Evolutionary conservation across 2,888 invertebrate genomes (phyloP).

Genomic region (Lasioglossum malachurum): DNA sequence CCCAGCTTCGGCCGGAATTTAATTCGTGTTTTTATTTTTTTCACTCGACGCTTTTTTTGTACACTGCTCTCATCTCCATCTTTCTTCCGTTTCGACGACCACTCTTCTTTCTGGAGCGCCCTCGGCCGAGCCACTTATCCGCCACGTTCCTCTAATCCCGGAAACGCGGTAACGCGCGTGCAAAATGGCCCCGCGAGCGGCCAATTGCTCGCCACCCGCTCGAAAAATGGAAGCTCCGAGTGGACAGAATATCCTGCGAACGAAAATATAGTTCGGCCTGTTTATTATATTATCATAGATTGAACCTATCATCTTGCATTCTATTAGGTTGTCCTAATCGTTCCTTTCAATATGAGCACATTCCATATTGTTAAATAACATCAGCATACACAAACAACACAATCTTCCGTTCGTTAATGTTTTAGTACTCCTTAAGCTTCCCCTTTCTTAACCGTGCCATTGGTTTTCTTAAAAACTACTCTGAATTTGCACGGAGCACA

Average conservation of each 20-base stretch:
- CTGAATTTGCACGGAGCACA: too few relatives aligned
- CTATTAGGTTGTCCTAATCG: too few relatives aligned
- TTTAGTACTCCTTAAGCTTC: too few relatives aligned
- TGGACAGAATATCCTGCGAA: background rate
- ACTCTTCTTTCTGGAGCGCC: slow-evolving; percentile 41
- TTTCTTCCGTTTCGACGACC: slow-evolving; percentile 23
- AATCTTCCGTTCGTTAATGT: too few relatives aligned
- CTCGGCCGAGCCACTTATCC: slow-evolving; percentile 48
- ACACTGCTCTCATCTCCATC: background rate
- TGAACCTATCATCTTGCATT: too few relatives aligned
- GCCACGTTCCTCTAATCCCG: slow-evolving; percentile 51
- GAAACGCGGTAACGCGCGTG: slow-evolving; percentile 44
- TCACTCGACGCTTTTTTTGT: slow-evolving; percentile 1
- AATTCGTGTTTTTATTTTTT: background rate
- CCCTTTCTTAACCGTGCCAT: too few relatives aligned
- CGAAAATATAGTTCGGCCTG: background rate
- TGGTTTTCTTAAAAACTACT: too few relatives aligned
- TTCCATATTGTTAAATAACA: too few relatives aligned
- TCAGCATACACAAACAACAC: too few relatives aligned
- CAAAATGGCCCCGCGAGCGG: slow-evolving; percentile 21
- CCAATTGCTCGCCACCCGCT: background rate
- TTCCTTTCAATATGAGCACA: too few relatives aligned
- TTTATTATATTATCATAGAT: too few relatives aligned
- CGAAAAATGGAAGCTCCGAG: background rate
- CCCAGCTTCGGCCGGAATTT: background rate